A percentile compares a stretch with the other conserved stretches of the same genome.
These are phyloP conservation scores for Cherax quadricarinatus DNA, from an alignment of 1,140 invertebrate genomes.

Conservation along the genomic window DNA sequence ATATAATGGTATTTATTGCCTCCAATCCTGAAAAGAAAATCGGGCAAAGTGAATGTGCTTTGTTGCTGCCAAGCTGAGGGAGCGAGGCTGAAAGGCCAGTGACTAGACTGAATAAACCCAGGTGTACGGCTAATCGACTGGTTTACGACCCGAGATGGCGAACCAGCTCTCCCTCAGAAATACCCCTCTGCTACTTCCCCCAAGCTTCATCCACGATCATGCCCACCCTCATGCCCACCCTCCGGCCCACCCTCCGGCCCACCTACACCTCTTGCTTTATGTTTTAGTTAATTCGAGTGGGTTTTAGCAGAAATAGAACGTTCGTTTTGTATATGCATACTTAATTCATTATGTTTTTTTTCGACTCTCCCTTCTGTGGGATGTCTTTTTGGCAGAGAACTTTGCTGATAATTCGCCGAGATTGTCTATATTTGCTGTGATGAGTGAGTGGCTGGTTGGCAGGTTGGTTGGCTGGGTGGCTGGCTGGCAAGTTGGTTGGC, in stretches of 20 bases:
- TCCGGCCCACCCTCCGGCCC: no score
- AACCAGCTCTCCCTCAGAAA: slow-evolving; percentile 18
- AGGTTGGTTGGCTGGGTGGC: no score
- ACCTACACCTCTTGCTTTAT: background rate
- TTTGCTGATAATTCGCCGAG: background rate
- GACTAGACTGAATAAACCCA: slow-evolving; percentile 18
- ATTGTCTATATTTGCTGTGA: background rate
- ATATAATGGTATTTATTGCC: slow-evolving; percentile 10
- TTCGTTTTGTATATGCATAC: slow-evolving; percentile 12
- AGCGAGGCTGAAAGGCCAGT: background rate
- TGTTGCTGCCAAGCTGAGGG: slow-evolving; percentile 22
- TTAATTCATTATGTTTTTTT: slow-evolving; percentile 11
- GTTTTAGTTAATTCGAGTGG: slow-evolving; percentile 2
- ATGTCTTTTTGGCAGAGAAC: background rate
- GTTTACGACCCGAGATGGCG: background rate
- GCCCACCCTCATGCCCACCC: background rate
- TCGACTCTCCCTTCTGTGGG: background rate
- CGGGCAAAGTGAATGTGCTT: slow-evolving; percentile 20
- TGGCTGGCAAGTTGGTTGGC: no score
- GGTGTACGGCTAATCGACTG: slow-evolving; percentile 36
- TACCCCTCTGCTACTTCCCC: background rate
- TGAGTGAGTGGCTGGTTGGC: background rate
- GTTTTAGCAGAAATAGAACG: slow-evolving; percentile 9
- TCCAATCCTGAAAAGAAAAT: slow-evolving; percentile 21
- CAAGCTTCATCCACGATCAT: background rate